Percentiles rank a stretch among this genome's conserved stretches.
Evolutionary conservation across 2,113 vertebrate genomes (phyloP).

Genomic region (Odontophorus gujanensis): DNA sequence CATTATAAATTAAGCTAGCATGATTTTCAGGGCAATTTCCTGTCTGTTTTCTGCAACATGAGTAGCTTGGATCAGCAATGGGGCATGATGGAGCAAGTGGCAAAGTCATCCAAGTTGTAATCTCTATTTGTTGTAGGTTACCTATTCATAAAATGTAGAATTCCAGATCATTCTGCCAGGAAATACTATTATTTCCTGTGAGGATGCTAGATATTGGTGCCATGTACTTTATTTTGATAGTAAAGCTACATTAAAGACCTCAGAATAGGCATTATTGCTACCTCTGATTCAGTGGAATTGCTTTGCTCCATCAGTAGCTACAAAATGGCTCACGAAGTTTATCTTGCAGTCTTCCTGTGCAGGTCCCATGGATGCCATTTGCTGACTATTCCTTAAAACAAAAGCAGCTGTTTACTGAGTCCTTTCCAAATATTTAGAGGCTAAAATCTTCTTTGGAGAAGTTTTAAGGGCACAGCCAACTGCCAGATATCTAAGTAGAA

Average conservation of each 20-base stretch:
- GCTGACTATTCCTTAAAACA: background rate
- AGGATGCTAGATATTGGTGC: background rate
- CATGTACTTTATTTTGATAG: background rate
- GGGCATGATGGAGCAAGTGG: background rate
- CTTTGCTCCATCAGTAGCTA: background rate
- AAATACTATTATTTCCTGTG: background rate
- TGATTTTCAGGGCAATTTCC: background rate
- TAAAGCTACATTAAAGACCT: background rate
- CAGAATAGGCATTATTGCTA: background rate
- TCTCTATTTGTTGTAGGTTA: background rate
- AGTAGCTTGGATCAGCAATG: background rate
- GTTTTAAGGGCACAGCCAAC: background rate
- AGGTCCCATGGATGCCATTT: background rate
- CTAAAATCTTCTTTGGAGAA: background rate
- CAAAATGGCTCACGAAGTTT: background rate
- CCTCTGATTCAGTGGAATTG: background rate
- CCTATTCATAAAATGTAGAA: background rate
- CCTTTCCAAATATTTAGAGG: background rate
- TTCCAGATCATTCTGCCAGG: background rate
- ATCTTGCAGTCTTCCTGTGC: background rate
- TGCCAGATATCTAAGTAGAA: background rate
- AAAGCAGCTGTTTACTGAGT: background rate
- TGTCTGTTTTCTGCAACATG: background rate
- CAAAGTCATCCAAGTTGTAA: background rate
- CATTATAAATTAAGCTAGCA: background rate